A percentile compares a stretch with the other conserved stretches of the same genome.
phyloP scores from a whole-genome alignment of 2,113 vertebrate genomes.

The Thalassarche chlororhynchos region DNA sequence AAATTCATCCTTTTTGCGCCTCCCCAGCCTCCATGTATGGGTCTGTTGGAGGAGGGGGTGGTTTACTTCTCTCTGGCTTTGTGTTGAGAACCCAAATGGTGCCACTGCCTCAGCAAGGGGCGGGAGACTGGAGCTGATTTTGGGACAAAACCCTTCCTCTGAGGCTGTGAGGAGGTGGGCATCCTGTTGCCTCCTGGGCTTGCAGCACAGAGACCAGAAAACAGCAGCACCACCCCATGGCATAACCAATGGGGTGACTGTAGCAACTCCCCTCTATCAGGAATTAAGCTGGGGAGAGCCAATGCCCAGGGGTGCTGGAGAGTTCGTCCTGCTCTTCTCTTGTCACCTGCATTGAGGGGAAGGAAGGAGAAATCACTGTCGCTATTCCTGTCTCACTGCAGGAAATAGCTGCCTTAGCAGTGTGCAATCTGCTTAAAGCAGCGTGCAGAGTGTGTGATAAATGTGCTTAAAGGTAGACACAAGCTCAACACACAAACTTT shows the following conservation, averaged over 20 bases:
- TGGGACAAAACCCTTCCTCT: background rate
- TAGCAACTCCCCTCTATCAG: background rate
- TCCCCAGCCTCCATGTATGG: background rate
- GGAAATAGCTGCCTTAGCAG: background rate
- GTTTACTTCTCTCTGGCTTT: background rate
- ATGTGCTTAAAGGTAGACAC: background rate
- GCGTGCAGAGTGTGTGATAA: background rate
- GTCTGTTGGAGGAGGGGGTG: background rate
- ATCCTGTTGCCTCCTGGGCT: background rate
- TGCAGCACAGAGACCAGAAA: background rate
- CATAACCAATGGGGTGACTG: background rate
- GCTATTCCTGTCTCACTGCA: conserved; percentile 7
- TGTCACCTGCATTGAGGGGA: background rate
- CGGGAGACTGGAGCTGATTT: background rate
- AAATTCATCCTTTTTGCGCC: background rate
- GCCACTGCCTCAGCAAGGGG: background rate
- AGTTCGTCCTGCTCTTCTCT: background rate
- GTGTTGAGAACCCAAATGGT: background rate
- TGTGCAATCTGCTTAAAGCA: conserved; percentile 6
- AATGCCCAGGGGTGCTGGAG: background rate
- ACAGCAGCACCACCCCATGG: background rate
- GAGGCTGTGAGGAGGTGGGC: background rate
- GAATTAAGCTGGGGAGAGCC: background rate
- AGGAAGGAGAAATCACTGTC: background rate
- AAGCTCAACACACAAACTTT: background rate